Percentiles rank a stretch among this genome's conserved stretches.
Evolutionary conservation across 2,797 vertebrate genomes (phyloP).

Genomic region (Lerista edwardsae): DNA sequence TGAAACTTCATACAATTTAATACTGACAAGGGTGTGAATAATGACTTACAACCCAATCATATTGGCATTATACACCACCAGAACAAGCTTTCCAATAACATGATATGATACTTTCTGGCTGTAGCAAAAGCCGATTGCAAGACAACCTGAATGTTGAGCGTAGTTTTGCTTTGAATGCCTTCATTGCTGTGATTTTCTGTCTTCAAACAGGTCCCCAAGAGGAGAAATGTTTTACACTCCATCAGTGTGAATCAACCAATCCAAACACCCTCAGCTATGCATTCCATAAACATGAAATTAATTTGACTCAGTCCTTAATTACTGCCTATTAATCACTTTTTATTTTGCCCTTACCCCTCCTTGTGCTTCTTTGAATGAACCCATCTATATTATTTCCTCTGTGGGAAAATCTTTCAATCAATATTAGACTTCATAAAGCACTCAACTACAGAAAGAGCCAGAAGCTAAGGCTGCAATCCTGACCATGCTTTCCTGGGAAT

Average conservation of each 20-base stretch:
- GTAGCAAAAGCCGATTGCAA: no score
- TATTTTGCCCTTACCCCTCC: neutral
- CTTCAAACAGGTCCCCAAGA: neutral
- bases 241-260: neutral
- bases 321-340: neutral
- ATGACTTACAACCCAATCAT: no score
- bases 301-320: neutral
- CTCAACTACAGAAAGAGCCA: neutral
- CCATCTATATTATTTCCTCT: neutral
- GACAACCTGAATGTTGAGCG: no score
- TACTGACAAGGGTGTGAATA: no score
- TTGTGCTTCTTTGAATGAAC: neutral
- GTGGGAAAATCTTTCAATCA: slow-evolving; percentile 24
- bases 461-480: no score
- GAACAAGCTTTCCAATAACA: no score
- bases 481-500: no score
- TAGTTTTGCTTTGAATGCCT: no score
- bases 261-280: neutral
- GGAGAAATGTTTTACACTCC: neutral
- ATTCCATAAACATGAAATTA: neutral
- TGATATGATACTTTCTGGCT: no score
- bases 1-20: no score
- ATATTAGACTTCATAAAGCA: slow-evolving; percentile 9
- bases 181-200: no score
- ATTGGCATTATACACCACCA: no score